Conservation (phyloP, 2,888 invertebrate genomes). For the Molorchus minor region DNA sequence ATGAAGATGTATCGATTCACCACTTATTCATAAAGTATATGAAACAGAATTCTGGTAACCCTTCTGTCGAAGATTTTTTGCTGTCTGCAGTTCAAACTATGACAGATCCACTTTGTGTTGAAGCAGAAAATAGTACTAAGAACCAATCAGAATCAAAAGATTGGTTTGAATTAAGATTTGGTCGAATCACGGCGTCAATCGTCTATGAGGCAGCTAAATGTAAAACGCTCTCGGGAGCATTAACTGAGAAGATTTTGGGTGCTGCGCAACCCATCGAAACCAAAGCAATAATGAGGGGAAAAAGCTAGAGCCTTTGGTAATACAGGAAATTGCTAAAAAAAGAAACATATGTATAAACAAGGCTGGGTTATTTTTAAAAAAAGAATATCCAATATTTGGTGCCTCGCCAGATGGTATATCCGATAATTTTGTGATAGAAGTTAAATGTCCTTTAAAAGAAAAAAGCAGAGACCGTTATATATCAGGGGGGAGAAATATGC, state of each 20-base stretch:
- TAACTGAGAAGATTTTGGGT: conserved; percentile 30
- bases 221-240: conserved; percentile 27
- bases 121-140: neutral
- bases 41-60: conserved; percentile 1
- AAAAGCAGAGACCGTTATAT: too few species aligned
- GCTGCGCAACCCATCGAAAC: conserved; percentile 17
- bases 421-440: conserved; percentile 35
- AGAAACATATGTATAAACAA: conserved; percentile 20
- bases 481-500: neutral
- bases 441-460: conserved; percentile 36
- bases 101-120: conserved; percentile 2
- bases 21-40: neutral
- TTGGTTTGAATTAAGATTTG: conserved; percentile 33
- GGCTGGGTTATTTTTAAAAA: conserved; percentile 22
- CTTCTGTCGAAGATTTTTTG: conserved; percentile 9
- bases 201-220: conserved; percentile 26
- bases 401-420: conserved; percentile 35
- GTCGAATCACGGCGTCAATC: conserved; percentile 35
- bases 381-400: conserved; percentile 31
- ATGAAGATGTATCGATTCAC: neutral
- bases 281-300: conserved; percentile 28
- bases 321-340: conserved; percentile 20
- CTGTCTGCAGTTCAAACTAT: neutral
- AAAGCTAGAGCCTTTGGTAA: conserved; percentile 25
- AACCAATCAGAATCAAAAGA: conserved; percentile 6